Base-by-base conservation (phyloP, 2,888 invertebrate genomes). In the Bombyx huttoni region DNA sequence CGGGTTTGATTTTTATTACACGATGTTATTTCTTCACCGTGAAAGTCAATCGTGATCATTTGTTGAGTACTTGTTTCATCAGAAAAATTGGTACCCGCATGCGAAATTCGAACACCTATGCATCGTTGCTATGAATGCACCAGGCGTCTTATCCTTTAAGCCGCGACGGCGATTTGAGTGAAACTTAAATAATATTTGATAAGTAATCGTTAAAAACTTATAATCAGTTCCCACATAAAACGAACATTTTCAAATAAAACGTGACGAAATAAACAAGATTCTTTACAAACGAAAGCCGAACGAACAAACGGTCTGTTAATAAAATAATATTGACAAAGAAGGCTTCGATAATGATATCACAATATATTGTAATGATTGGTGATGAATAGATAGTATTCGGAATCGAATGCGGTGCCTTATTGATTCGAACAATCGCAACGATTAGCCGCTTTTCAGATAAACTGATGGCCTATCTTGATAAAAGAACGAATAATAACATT, bases 361-460 rank as follows among this genome's bases (percentile, higher is more conserved):
- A 70, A 70, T 70, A 64, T 65, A 63, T 60, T 67, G 68, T 71
- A 77, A 78, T 68, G 73, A 77, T 71, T 67, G 60, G 61, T 60
- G 67, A 66, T 65, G 57, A 57, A 53, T 58, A 58, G 68, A 66
- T 67, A 65, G 56, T 56, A 51, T 53, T 50, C 51, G 53, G 51
- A 54, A 54, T 52, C 54, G 56, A 55, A 52, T 51, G 60, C 60
- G 60, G 61, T 60, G 65, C 63, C 67, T 78, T 77, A 78, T 78
- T 78, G 77, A 78, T 68, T 77, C 73, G 61, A 59, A 77, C 75
- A 75, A 77, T 73, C 58, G 64, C 49, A 57, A 66, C 76, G 75
- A 75, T 75, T 76, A 75, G 67, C 64, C 62, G 61, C 54, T 53
- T 56, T 59, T 57, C 60, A 56, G 13, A 57, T 55, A 40, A 46